Conservation (phyloP, 37 sponge, comb jelly and placozoan species). For the Aplysina aerophoba region DNA sequence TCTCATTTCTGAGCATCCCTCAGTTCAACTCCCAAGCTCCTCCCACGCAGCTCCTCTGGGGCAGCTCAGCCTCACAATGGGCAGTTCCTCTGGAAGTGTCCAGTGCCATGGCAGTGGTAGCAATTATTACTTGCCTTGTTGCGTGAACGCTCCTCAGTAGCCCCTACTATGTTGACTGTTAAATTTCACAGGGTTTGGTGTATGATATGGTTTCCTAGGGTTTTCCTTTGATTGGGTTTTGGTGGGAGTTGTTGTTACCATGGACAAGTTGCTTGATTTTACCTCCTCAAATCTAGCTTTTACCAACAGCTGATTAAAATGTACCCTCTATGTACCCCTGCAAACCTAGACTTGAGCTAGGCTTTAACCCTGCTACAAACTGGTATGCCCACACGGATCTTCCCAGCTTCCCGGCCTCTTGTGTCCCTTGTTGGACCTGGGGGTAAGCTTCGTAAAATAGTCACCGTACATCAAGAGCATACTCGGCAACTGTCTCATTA, state of each 20-base stretch:
- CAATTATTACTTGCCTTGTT: too few relatives aligned
- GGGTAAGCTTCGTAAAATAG: conserved; percentile 47
- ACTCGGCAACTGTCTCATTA: conserved; percentile 53
- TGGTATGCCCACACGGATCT: conserved; percentile 33
- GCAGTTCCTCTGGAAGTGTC: conserved; percentile 29
- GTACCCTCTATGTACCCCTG: conserved; percentile 35
- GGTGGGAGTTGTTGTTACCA: background rate
- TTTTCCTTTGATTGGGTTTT: background rate
- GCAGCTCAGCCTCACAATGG: conserved; percentile 17
- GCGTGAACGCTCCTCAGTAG: background rate
- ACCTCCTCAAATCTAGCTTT: conserved; percentile 54
- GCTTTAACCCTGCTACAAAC: conserved; percentile 33
- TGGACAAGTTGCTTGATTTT: background rate
- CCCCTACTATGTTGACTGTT: background rate
- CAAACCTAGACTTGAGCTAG: conserved; percentile 11
- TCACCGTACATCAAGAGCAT: conserved; percentile 48
- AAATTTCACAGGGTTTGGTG: too few relatives aligned
- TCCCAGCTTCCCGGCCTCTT: conserved; percentile 31
- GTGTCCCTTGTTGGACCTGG: background rate
- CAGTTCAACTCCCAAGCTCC: background rate
- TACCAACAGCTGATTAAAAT: conserved; percentile 17
- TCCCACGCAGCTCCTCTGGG: conserved; percentile 27
- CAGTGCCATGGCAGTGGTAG: background rate
- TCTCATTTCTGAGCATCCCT: too few relatives aligned
- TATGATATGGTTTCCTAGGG: too few relatives aligned